Evolutionary conservation across 2,113 vertebrate species (phyloP).

Genomic region (Pardalotus punctatus): DNA sequence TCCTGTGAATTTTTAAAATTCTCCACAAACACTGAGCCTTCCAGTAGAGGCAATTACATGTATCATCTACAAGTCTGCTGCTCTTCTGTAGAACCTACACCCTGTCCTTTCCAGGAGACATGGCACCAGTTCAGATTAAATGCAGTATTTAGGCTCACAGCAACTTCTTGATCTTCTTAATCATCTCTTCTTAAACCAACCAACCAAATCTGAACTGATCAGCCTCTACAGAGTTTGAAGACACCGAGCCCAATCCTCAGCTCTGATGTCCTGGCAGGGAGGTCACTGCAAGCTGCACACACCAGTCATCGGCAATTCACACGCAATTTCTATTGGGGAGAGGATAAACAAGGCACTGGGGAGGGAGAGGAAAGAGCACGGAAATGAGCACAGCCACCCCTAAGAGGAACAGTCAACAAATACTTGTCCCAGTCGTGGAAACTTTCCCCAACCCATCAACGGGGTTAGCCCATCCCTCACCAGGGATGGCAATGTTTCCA

Average conservation of each 20-base stretch:
- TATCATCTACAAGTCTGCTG: background rate
- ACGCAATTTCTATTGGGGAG: background rate
- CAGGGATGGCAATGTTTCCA: background rate
- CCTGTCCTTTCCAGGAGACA: background rate
- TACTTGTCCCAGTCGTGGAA: background rate
- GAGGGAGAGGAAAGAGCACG: background rate
- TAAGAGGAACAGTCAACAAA: slow-evolving; percentile 12
- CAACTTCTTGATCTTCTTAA: background rate
- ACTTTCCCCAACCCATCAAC: background rate
- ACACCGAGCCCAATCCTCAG: background rate
- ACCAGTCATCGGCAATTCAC: background rate
- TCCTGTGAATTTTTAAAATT: background rate
- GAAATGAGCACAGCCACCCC: background rate
- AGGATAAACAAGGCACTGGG: background rate
- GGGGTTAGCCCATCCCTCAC: background rate
- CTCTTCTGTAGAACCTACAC: background rate
- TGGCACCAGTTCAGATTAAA: background rate
- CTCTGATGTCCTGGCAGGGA: background rate
- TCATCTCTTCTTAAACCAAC: background rate
- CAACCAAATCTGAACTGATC: background rate
- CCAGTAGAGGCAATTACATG: background rate
- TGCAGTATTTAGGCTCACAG: background rate
- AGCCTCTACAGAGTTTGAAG: background rate
- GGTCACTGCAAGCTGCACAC: background rate
- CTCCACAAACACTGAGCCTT: background rate